Evolutionary conservation across 2,797 vertebrate species (phyloP), one percentile per base, ranked within the genome.

Genomic region (Moxostoma hubbsi): DNA sequence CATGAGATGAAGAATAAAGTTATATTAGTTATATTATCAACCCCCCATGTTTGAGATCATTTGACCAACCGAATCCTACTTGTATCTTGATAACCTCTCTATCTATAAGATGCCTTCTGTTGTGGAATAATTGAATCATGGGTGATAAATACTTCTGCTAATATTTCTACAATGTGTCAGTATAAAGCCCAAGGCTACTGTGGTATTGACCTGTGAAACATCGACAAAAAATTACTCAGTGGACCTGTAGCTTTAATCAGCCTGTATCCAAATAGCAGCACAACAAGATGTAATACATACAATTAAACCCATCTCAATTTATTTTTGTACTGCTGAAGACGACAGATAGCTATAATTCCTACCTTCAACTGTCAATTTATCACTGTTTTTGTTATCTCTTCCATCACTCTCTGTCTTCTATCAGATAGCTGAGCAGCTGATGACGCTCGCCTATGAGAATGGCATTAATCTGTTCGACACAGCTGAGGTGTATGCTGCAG

Each of bases 391-490:
- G 43, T 9, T 75, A 51, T 85, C 43, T 45, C 15, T 18, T 55
- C 58, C 18, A 54, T 58, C 51, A 50, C n/a, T 76, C 9, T 82
- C 13, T 77, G 58, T 74, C 9, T 12, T 51, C 7, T 55, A 84
- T 0, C 92, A 98, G 97, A 94, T 95, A 91, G 97, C 97, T 0
- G 97, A 98, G 89, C 95, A 98, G 88, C 90, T 98, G 75, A 93
- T 97, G 96, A 97, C 96, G n/a, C 72, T 97, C 87, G 97, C 97
- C 2, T 98, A 98, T 0, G 96, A 98, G 86, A 98, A 95, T 0
- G 97, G 97, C 80, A 97, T 98, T 90, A 98, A 98, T 86, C 94
- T 98, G 80, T 98, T 98, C 0, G 96, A 98, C 88, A 98, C 97
- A 0, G 96, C 97, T 1, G 97, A 98, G 76, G 96, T 98, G 76